Conservation (phyloP, 2,113 vertebrate genomes). For the Heptranchias perlo region DNA sequence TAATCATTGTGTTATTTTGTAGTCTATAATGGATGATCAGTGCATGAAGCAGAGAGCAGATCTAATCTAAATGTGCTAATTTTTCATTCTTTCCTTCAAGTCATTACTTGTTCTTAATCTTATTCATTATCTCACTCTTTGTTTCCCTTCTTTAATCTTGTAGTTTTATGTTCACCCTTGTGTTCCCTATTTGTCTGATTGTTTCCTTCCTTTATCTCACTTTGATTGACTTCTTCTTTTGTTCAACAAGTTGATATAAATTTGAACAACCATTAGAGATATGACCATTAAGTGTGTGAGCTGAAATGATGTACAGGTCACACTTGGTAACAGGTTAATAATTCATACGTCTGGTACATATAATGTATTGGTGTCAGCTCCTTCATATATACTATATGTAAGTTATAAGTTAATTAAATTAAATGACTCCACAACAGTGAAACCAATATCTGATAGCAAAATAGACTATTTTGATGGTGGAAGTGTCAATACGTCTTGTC, state of each 20-base stretch:
- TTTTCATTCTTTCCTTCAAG: constrained; percentile 15
- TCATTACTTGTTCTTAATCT: neutral
- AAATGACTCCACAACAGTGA: neutral
- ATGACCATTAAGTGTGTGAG: neutral
- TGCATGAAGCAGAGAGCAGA: neutral
- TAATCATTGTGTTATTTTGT: neutral
- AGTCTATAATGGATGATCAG: neutral
- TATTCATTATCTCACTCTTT: neutral
- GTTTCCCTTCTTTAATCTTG: neutral
- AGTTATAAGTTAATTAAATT: neutral
- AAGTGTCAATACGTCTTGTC: neutral
- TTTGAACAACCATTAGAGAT: neutral
- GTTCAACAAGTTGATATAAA: neutral
- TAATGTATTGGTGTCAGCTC: neutral
- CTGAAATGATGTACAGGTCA: neutral
- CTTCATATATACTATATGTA: neutral
- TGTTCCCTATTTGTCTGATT: neutral
- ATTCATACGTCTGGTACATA: neutral
- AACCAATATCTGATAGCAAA: neutral
- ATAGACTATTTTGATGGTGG: neutral
- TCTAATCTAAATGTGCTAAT: neutral
- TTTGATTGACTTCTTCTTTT: neutral
- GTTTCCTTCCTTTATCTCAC: neutral
- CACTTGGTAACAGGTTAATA: neutral
- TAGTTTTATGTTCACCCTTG: neutral